A percentile compares a stretch with the other conserved stretches of the same genome.
Conservation (phyloP, 2,113 vertebrate genomes). For the Tragelaphus scriptus region DNA sequence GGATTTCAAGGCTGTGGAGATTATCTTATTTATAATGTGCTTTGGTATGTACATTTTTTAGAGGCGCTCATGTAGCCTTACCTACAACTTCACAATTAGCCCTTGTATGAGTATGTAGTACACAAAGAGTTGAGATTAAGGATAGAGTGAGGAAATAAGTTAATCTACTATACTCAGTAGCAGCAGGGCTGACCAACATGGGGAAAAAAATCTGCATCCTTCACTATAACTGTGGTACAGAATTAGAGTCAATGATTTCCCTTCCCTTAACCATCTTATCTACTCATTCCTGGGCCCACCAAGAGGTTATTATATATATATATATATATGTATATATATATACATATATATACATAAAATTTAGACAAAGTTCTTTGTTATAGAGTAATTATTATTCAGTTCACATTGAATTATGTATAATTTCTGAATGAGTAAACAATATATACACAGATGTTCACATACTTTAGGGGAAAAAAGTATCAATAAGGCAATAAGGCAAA, state of each 20-base stretch:
- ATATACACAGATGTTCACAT: not conserved
- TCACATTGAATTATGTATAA: not conserved
- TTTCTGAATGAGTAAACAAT: not conserved
- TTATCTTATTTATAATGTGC: conserved; percentile 50
- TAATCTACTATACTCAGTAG: not conserved
- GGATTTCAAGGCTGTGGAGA: conserved; percentile 36
- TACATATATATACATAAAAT: too few species aligned
- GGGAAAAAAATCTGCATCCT: not conserved
- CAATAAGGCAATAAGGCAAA: not conserved
- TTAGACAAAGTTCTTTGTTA: not conserved
- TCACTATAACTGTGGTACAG: not conserved
- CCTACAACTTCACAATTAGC: not conserved
- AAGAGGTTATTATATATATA: not conserved
- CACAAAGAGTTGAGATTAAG: not conserved
- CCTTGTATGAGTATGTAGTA: not conserved
- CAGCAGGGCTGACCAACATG: not conserved
- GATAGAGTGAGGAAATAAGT: not conserved
- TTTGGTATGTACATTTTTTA: conserved; percentile 7
- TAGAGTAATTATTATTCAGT: not conserved
- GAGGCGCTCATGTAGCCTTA: not conserved
- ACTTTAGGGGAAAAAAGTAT: not conserved
- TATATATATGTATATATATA: too few species aligned
- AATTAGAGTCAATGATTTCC: not conserved
- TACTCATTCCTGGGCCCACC: not conserved
- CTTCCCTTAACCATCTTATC: not conserved